These are phyloP conservation scores for Chloroceryle aenea DNA, from an alignment of 2,113 vertebrate genomes.

Conservation along the genomic window DNA sequence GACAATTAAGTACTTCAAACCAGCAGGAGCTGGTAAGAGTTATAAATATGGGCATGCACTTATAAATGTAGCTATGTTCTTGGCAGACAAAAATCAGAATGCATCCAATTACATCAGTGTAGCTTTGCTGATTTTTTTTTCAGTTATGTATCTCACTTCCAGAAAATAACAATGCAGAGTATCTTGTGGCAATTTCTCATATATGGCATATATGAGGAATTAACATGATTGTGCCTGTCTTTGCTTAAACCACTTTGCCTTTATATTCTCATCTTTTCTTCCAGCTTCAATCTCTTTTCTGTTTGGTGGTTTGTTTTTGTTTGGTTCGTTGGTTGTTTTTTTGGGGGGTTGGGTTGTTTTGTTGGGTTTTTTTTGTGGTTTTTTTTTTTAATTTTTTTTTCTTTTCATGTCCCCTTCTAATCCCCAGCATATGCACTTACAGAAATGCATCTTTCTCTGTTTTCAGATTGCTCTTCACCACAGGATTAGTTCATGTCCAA, in stretches of 20 bases:
- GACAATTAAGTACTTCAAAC: background rate
- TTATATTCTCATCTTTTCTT: background rate
- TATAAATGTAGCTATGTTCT: background rate
- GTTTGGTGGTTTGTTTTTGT: too few relatives aligned
- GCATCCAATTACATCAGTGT: background rate
- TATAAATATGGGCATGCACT: background rate
- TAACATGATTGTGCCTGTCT: background rate
- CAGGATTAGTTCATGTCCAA: background rate
- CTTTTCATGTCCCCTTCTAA: accelerated
- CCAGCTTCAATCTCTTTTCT: background rate
- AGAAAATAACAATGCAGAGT: background rate
- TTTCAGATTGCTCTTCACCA: background rate
- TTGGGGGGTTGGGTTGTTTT: too few relatives aligned
- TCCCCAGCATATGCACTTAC: background rate
- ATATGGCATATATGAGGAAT: background rate
- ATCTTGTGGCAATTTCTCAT: background rate
- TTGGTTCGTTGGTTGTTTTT: too few relatives aligned
- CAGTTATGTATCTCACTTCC: background rate
- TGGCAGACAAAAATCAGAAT: background rate
- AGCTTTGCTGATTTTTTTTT: background rate
- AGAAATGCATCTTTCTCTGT: background rate
- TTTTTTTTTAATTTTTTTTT: accelerated
- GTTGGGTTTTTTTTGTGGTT: too few relatives aligned
- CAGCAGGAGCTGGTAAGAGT: background rate
- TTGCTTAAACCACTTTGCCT: background rate